Base-by-base conservation (phyloP, 1,140 invertebrate species). In the Batillaria attramentaria region DNA sequence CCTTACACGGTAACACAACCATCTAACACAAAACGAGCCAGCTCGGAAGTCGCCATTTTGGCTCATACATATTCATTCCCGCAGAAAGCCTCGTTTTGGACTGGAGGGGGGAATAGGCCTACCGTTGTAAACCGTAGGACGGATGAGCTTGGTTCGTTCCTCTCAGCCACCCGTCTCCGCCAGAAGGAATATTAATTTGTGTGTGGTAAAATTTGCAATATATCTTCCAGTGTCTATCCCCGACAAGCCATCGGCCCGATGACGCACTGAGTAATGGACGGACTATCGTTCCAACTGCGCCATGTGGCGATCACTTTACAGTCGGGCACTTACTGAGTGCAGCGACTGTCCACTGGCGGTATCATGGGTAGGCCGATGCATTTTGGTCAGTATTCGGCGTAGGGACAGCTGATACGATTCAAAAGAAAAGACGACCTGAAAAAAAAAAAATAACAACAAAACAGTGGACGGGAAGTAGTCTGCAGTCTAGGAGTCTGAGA, bases 31-130 rank as follows among this genome's bases (percentile, higher is more conserved):
- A 39, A 39, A 24, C 35, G 68, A 70, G 2, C 50, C 35, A 60
- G 33, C 73, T 75, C 54, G 33, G 35, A 20, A 75, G 73, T 54
- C 73, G 73, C 73, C 73, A 75, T 75, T 24, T 75, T 75, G 37
- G 62, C 46, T 75, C 57, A 75, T 75, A 62, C 73, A 75, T 75
- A 75, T 75, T 75, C 73, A 75, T 75, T 62, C 50, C 57, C 35
- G 39, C 57, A 62, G 50, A 31, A n/a, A 31, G 68, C 68, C 68
- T 70, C 68, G 68, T 46, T 70, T 70, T 43, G 28, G 66, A 69
- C 42, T 69, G 28, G 37, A n/a, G n/a, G 66, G 66, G 66, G 66
- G 66, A 69, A 69, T 69, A 69, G n/a, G n/a, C n/a, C 66, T 41
- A 69, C 62, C 31, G 62, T 65, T 65, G n/a, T n/a, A n/a, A n/a